Conservation (phyloP, 2,113 vertebrate genomes). For the Silurus meridionalis region DNA sequence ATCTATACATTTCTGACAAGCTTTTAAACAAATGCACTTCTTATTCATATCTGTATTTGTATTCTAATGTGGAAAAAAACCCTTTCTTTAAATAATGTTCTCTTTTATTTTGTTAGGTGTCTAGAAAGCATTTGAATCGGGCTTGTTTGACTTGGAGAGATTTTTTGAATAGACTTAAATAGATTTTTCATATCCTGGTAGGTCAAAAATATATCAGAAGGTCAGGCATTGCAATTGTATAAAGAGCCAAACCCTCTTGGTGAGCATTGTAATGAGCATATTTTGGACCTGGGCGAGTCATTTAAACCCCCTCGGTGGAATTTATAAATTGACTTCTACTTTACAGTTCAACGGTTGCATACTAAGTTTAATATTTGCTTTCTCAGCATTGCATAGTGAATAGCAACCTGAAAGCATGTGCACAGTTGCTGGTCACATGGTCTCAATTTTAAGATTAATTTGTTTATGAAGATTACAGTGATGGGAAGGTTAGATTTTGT, state of each 20-base stretch:
- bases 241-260: conserved; percentile 2
- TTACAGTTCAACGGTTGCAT: conserved; percentile 14
- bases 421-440: neutral
- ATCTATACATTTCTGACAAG: too few relatives aligned
- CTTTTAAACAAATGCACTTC: neutral
- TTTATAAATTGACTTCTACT: neutral
- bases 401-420: neutral
- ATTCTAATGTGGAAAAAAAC: too few relatives aligned
- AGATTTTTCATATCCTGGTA: conserved; percentile 16
- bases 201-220: conserved; percentile 1
- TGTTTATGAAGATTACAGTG: neutral
- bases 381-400: neutral
- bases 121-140: too few relatives aligned
- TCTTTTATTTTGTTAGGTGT: too few relatives aligned
- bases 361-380: neutral
- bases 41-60: neutral
- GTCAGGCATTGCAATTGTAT: neutral
- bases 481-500: neutral
- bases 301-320: conserved; percentile 1
- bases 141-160: neutral
- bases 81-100: too few relatives aligned
- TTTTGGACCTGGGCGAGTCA: neutral
- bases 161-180: neutral
- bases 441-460: neutral
- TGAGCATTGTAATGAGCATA: conserved; percentile 22